Conservation (phyloP, 2,888 invertebrate genomes). For the Plebejus melissa region DNA sequence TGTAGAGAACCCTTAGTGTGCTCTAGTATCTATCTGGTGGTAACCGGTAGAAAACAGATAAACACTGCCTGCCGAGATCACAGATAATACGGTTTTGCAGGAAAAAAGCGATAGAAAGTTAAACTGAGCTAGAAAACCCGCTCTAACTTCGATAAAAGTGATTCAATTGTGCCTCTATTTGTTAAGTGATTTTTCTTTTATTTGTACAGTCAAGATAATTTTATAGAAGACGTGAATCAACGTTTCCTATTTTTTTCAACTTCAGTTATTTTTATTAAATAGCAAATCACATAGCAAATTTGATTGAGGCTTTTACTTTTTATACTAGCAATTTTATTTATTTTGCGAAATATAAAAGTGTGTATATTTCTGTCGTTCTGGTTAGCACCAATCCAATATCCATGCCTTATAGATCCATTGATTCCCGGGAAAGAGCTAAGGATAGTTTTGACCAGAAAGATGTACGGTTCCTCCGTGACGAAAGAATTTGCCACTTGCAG, state of each 20-base stretch:
- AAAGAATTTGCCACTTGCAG: not conserved
- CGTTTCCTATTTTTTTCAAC: not conserved
- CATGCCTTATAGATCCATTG: no score
- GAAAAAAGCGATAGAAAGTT: slow-evolving; percentile 41
- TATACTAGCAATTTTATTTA: no score
- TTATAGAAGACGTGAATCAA: not conserved
- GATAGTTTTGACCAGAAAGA: no score
- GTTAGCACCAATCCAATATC: no score
- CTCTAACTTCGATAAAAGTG: not conserved
- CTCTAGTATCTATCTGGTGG: not conserved
- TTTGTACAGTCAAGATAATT: not conserved
- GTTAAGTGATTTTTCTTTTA: not conserved
- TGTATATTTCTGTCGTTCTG: no score
- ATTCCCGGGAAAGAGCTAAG: no score
- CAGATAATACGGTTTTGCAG: slow-evolving; percentile 43
- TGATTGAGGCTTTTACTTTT: no score
- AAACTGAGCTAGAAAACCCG: not conserved
- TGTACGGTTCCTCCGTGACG: no score
- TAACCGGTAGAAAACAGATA: slow-evolving; percentile 41
- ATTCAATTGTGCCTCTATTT: not conserved
- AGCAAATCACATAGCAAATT: no score
- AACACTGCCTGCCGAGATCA: slow-evolving; percentile 44
- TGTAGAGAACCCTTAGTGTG: not conserved
- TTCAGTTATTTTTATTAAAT: no score
- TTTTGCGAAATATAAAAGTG: no score